Evolutionary conservation across 2,113 vertebrate species (phyloP), one percentile per base, ranked within the genome.

Genomic region (Scolopax mira): DNA sequence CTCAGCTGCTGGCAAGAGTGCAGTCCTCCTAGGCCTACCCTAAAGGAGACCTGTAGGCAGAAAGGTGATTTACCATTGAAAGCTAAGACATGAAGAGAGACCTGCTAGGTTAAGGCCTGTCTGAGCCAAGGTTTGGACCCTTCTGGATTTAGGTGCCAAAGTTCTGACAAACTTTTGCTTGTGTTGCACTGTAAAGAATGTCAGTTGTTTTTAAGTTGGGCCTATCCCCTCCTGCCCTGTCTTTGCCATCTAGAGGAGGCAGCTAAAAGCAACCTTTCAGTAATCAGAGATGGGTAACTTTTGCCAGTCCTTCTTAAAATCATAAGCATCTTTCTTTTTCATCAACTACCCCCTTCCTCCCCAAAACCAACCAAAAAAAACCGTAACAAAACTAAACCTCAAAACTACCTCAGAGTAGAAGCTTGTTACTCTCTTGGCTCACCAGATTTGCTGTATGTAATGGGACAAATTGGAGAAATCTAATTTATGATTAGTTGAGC

Each of bases 301-400:
- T 61, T 79, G 25, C 37, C 46, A 67, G 33, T 62, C 60, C 3
- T 51, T 55, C 51, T 69, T 79, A 79, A 86, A 79, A 57, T 55
- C 51, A 80, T 55, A 71, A 64, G 21, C 1, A 4, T 66, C 24
- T 49, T 66, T 57, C 4, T 52, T 72, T 83, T 84, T 74, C 7
- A 62, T 55, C 22, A 58, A 0, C 17, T 73, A 2, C 4, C 24
- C 7, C 1, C 5, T 9, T 1, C 11, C 4, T 4, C 1, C 42
- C 8, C 7, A n/a, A 39, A 35, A 18, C 13, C 35, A 66, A 46
- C 7, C 8, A 31, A 27, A 86, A 31, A 2, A 51, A 30, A 16
- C 2, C 3, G 35, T 15, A 31, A 6, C 10, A 44, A 62, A 77
- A 9, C 9, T 31, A 72, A 41, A 39, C 19, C 13, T 21, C 7